These are phyloP conservation scores for Schizotus pectinicornis DNA, from an alignment of 2,888 invertebrate genomes.

Conservation along the genomic window DNA sequence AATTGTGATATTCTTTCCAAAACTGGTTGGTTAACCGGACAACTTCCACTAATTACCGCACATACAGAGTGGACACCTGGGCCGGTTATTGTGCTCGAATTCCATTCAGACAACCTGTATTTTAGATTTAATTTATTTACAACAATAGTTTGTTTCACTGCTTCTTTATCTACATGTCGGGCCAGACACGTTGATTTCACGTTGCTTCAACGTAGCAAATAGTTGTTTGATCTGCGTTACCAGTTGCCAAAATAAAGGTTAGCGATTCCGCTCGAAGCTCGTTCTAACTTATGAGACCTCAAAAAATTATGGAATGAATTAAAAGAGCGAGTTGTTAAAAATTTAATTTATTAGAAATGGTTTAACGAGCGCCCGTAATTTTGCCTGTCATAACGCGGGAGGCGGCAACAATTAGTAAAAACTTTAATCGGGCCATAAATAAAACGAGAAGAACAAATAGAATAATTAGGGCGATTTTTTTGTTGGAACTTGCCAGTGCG, in stretches of 20 bases:
- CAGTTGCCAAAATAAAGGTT: conserved; percentile 18
- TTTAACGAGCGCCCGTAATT: conserved; percentile 21
- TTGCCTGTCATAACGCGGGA: conserved; percentile 18
- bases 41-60: too few species aligned
- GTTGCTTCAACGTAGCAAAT: conserved; percentile 23
- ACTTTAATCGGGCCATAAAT: conserved; percentile 14
- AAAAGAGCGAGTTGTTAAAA: conserved; percentile 4
- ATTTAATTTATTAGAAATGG: conserved; percentile 21
- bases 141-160: conserved; percentile 21
- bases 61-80: conserved; percentile 29
- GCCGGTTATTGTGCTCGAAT: conserved; percentile 32
- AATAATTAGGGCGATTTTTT: conserved; percentile 18
- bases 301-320: too few species aligned
- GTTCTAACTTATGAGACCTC: too few species aligned
- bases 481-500: not conserved
- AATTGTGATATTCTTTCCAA: too few species aligned
- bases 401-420: conserved; percentile 14
- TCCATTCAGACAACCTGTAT: conserved; percentile 30
- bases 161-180: conserved; percentile 23
- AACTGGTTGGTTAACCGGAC: too few species aligned
- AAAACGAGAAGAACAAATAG: conserved; percentile 14
- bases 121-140: conserved; percentile 25
- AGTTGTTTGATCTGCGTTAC: conserved; percentile 7
- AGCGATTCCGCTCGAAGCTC: too few species aligned
- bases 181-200: conserved; percentile 21